These are phyloP conservation scores for Drosophila cardini DNA, from an alignment of 1,140 invertebrate genomes.

Conservation along the genomic window DNA sequence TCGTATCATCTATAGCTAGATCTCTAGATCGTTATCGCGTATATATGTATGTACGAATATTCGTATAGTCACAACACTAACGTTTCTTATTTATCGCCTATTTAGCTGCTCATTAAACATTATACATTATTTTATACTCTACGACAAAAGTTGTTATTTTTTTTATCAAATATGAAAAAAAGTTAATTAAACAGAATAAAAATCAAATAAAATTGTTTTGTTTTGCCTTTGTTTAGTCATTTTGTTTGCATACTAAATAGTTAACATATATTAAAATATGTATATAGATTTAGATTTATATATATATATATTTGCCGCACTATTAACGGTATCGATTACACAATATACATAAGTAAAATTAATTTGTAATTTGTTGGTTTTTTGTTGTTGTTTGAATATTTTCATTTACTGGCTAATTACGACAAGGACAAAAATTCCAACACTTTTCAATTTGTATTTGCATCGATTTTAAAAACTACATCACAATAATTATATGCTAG, in stretches of 20 bases:
- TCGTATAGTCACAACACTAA: slow-evolving; percentile 80
- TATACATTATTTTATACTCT: slow-evolving; percentile 7
- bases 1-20: slow-evolving; percentile 34
- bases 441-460: slow-evolving; percentile 46
- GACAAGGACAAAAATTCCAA: slow-evolving; percentile 62
- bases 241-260: slow-evolving; percentile 65
- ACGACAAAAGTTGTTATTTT: slow-evolving; percentile 48
- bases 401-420: slow-evolving; percentile 55
- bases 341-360: slow-evolving; percentile 30
- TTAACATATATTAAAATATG: slow-evolving; percentile 62
- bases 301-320: slow-evolving; percentile 30
- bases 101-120: slow-evolving; percentile 47
- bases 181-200: slow-evolving; percentile 30
- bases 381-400: slow-evolving; percentile 25
- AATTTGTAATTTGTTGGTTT: slow-evolving; percentile 56
- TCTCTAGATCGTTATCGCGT: slow-evolving; percentile 36
- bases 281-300: slow-evolving; percentile 27
- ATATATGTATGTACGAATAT: slow-evolving; percentile 45
- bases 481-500: slow-evolving; percentile 84
- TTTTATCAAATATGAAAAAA: slow-evolving; percentile 19
- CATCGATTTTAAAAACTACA: slow-evolving; percentile 81
- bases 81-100: slow-evolving; percentile 68
- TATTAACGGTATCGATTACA: slow-evolving; percentile 25
- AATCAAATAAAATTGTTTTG: slow-evolving; percentile 37
- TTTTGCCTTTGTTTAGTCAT: slow-evolving; percentile 55